A percentile compares a stretch with the other conserved stretches of the same genome.
Conservation (phyloP, 1,140 invertebrate genomes). For the Calephelis virginiensis region DNA sequence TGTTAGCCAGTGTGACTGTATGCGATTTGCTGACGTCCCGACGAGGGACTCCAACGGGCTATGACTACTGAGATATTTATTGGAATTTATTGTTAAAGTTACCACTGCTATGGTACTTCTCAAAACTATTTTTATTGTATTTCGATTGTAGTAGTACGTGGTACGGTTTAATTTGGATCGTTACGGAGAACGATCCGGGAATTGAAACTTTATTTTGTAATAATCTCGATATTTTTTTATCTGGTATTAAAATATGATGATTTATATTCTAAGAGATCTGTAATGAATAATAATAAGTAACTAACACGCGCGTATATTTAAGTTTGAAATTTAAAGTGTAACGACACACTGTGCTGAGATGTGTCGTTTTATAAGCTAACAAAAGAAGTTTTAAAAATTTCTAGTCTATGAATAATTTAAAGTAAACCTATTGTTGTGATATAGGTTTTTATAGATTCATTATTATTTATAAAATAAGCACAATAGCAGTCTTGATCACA, state of each 20-base stretch:
- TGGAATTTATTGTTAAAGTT: constrained; percentile 49
- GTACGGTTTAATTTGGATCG: neutral
- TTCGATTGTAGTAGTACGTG: constrained; percentile 13
- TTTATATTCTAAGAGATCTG: constrained; percentile 27
- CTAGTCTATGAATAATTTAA: too few species aligned
- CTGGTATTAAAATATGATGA: constrained; percentile 27
- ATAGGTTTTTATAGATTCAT: too few species aligned
- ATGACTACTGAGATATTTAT: constrained; percentile 49
- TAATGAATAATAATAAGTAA: constrained; percentile 20
- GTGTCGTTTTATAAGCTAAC: neutral
- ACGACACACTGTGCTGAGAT: constrained; percentile 2
- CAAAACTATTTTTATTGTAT: constrained; percentile 19
- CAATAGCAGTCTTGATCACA: too few species aligned
- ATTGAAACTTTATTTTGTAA: constrained; percentile 37
- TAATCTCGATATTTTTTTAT: constrained; percentile 40
- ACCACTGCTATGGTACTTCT: constrained; percentile 26
- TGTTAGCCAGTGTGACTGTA: constrained; percentile 33
- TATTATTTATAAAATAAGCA: too few species aligned
- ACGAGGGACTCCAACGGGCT: constrained; percentile 34
- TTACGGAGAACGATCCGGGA: constrained; percentile 27
- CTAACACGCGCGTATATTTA: constrained; percentile 6
- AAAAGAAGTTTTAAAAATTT: too few species aligned
- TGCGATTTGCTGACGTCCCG: constrained; percentile 19
- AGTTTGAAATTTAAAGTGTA: neutral
- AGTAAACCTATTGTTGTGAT: too few species aligned